A percentile compares a stretch with the other conserved stretches of the same genome.
phyloP scores from a whole-genome alignment of 2,888 invertebrate genomes.

The Rhogogaster chlorosoma region DNA sequence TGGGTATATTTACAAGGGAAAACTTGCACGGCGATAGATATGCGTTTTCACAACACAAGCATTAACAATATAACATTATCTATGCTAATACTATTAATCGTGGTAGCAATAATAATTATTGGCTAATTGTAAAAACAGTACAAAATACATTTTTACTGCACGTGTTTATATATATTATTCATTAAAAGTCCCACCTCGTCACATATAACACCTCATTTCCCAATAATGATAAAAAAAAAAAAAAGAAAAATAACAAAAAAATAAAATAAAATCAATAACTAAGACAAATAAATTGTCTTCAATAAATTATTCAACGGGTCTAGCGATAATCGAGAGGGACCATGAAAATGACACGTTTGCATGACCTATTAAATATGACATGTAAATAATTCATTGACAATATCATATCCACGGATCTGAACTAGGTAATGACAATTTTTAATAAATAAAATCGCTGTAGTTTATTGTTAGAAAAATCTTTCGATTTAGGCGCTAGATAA shows the following conservation, averaged over 20 bases:
- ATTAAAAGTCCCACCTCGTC: too few species aligned
- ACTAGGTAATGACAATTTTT: background rate
- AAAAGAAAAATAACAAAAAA: too few species aligned
- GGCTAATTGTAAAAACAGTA: constrained; percentile 59
- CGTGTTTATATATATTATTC: too few species aligned
- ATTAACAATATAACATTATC: constrained; percentile 73
- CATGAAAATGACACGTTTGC: background rate
- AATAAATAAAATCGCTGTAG: too few species aligned
- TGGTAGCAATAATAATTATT: constrained; percentile 67
- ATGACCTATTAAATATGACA: background rate
- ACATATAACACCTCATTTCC: background rate
- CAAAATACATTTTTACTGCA: constrained; percentile 54
- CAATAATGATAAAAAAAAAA: background rate
- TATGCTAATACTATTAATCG: constrained; percentile 72
- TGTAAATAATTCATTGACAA: background rate
- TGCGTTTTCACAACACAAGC: constrained; percentile 72
- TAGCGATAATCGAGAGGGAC: background rate
- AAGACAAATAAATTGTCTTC: background rate
- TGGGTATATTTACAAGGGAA: constrained; percentile 73
- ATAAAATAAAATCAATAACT: too few species aligned
- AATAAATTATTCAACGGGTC: background rate
- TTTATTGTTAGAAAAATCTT: background rate
- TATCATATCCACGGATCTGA: background rate
- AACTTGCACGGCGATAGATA: constrained; percentile 71
- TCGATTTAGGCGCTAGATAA: background rate